Base-by-base conservation (phyloP, 1,140 invertebrate genomes). In the Hormaphis cornu region DNA sequence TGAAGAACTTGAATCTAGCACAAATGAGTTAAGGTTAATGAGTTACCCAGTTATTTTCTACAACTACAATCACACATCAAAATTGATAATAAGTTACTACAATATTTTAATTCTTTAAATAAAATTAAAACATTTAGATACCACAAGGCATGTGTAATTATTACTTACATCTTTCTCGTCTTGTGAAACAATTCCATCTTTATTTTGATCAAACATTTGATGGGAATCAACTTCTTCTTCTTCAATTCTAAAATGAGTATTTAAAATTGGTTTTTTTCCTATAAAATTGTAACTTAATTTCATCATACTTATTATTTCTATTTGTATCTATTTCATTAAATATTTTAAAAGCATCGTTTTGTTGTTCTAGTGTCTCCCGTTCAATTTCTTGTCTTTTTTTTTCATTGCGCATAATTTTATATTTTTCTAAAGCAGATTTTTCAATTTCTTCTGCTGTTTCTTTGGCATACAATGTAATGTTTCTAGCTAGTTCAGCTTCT, bases 121-220 rank as follows among this genome's bases (percentile, higher is more conserved):
- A 12, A 33, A 35, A 53, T 24, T 14, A n/a, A 6, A 48, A 37
- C 20, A 22, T 22, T 35, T 42, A 46, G n/a, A n/a, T n/a, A n/a
- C n/a, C n/a, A n/a, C n/a, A n/a, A n/a, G n/a, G n/a, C n/a, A n/a
- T n/a, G n/a, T n/a, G n/a, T n/a, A n/a, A n/a, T 48, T 16, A 46
- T 18, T 28, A 71, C 70, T 35, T 73, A 84, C 82, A 76, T 88
- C 85, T 5, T 88, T 87, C 79, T 96, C 91, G 74, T 96, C 93
- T 61, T 91, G 87, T 46, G 86, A 83, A 52, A 94, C 90, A 69
- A 83, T 82, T 8, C 93, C 93, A 83, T 98, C 89, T 70, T 85
- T 85, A 79, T 97, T 88, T 72, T 86, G 87, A 80, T 97, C 95
- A 82, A 97, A 93, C 46, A 84, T 86, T 74, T 82, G 80, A 72